Percentiles rank a stretch among this genome's conserved stretches.
These are phyloP conservation scores for Sylvilagus floridanus DNA, from an alignment of 2,797 vertebrate genomes.

Conservation along the genomic window DNA sequence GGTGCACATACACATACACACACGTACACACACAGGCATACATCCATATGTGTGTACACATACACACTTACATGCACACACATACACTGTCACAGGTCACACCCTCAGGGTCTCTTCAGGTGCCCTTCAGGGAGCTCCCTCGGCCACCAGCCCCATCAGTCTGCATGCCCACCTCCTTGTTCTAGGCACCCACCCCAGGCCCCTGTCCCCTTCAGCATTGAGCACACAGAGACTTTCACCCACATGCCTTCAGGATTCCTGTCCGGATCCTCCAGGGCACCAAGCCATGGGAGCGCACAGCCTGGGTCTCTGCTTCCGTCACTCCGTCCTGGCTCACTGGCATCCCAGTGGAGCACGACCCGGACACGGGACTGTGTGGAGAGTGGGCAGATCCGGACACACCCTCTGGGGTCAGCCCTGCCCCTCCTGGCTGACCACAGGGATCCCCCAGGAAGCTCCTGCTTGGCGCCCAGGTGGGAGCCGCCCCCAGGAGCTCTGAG, in stretches of 20 bases:
- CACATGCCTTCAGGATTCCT: background rate
- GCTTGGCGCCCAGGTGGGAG: background rate
- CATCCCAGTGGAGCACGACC: background rate
- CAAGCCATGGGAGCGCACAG: background rate
- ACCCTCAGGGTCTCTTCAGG: no score
- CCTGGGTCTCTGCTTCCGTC: background rate
- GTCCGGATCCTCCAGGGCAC: background rate
- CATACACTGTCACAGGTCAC: background rate
- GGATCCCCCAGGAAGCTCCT: fast-evolving
- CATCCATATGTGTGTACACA: no score
- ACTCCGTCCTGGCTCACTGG: background rate
- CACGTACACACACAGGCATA: background rate
- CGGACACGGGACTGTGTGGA: fast-evolving
- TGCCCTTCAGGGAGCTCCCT: background rate
- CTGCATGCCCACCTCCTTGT: background rate
- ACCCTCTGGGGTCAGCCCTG: background rate
- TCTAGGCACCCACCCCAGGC: background rate
- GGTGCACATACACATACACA: no score
- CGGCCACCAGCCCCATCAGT: fast-evolving
- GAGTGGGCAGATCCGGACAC: background rate
- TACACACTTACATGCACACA: background rate
- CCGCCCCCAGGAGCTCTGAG: background rate
- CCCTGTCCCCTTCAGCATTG: background rate
- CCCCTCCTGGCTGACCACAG: background rate
- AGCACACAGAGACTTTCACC: background rate